Evolutionary conservation across 2,797 vertebrate species (phyloP).

Genomic region (Scomberomorus guttatus): DNA sequence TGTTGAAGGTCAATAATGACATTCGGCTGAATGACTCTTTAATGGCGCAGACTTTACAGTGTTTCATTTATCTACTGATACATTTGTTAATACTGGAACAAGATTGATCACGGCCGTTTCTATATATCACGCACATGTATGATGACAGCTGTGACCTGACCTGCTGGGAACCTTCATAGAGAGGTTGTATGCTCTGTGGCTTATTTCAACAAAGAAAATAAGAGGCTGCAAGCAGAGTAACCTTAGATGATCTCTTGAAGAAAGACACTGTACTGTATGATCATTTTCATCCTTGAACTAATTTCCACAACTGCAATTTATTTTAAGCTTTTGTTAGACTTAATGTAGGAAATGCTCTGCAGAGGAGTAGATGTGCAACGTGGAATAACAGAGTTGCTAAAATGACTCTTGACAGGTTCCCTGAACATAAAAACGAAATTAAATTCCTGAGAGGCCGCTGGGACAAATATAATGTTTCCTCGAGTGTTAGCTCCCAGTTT

Average conservation of each 20-base stretch:
- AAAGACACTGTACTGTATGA: not conserved
- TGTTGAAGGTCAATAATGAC: slow-evolving; percentile 66
- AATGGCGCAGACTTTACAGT: slow-evolving; percentile 33
- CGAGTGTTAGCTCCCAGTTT: slow-evolving; percentile 20
- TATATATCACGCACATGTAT: not conserved
- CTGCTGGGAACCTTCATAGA: not conserved
- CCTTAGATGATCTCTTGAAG: not conserved
- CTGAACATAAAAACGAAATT: slow-evolving; percentile 15
- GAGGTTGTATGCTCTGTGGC: not conserved
- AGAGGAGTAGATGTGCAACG: not conserved
- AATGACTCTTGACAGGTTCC: slow-evolving; percentile 30
- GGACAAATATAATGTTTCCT: slow-evolving; percentile 24
- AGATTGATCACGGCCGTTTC: slow-evolving; percentile 10
- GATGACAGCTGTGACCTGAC: not conserved
- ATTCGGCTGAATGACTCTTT: slow-evolving; percentile 54
- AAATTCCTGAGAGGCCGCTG: not conserved
- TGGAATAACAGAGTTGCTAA: slow-evolving; percentile 14
- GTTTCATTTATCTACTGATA: slow-evolving; percentile 38
- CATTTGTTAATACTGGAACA: slow-evolving; percentile 31
- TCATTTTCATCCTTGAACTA: slow-evolving; percentile 21
- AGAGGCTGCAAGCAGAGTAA: not conserved
- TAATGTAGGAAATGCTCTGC: not conserved
- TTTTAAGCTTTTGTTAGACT: slow-evolving; percentile 4
- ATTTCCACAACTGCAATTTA: not conserved
- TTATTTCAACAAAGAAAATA: slow-evolving; percentile 1